Base-by-base conservation (phyloP, 2,797 vertebrate species). In the Macroramphosus scolopax region DNA sequence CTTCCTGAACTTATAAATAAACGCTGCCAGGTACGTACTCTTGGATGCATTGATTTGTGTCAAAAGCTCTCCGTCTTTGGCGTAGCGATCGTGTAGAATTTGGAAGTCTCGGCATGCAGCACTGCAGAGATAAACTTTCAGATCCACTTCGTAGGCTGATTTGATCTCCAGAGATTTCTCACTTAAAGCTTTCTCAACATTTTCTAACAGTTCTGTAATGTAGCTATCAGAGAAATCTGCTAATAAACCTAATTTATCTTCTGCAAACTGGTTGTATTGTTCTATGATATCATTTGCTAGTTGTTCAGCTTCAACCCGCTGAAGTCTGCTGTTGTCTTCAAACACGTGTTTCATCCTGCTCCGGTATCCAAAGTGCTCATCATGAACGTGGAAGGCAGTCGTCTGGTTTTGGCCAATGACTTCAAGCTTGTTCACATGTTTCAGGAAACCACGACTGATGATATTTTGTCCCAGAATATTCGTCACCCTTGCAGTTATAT, bases 201-300 rank as follows among this genome's bases (percentile, higher is more conserved):
- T 89, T 31, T 75, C 48, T 12, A 91, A 63, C 32, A 91, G 13
- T 40, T 88, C 80, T 17, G 35, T 76, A 2, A 88, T 84, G 57
- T 87, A 90, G 16, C 61, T 78, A 31, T 87, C 84, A 38, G 85
- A 80, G 38, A 91, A 91, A 42, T 83, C 81, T 25, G 72, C 80
- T 12, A 66, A 47, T 24, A 68, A 54, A 1, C 38, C 59, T 22
- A 41, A 57, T 74, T 87, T 90, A n/a, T 83, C 67, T 37, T 22
- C 49, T 7, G 84, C 67, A 61, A 84, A 88, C 18, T 55, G 67
- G 2, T 79, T 55, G 51, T 81, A 90, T 10, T 75, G 60, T 2
- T 87, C 70, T 16, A 82, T 75, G 41, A 90, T 48, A 2, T 39
- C 66, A 18, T 22, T 10, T 18, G 77, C 78, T 6, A 83, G 8